Base-by-base conservation (phyloP, 2,888 invertebrate genomes). In the Agrenia bidenticulata region DNA sequence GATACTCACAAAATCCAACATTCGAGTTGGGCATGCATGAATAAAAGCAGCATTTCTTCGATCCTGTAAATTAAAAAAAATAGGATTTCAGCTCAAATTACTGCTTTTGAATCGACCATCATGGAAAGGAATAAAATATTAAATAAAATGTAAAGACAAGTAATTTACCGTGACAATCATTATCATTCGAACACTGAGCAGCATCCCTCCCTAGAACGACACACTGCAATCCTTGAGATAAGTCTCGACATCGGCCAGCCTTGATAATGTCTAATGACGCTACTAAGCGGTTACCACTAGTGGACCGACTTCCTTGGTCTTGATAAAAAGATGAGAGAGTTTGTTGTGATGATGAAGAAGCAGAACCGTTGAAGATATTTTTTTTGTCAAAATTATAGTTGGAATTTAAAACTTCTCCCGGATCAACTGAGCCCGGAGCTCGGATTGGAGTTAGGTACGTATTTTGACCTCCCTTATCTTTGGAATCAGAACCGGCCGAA, bases 11-110 rank as follows among this genome's bases (percentile, higher is more conserved):
- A 19, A 66, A 27, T 24, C 66, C 66, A 5, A 66, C 49, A 24
- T 59, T 45, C 37, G 54, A 49, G 24, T 60, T 42, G 2, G 63
- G 60, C 2, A 42, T 37, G 37, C 66, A 66, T 15, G 53, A 9
- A 32, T 66, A 66, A 62, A 66, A 66, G 55, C 66, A 66, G 54
- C 66, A 66, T 39, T 66, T 66, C 45, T 63, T 66, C 5, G 50
- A 17, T 11, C 66, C 66, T 66, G 17, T 15, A 26, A 55, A 45
- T 21, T 17, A 49, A 42, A 21, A 9, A 9, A 15, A n/a, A 4
- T 21, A 32, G 4, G 11, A 32, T 32, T 32, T 32, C 32, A 39
- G 39, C 15, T 39, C 7, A 39, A 39, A 39, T 15, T 39, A 39
- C 7, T 39, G 39, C 39, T 7, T n/a, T n/a, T n/a, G n/a, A n/a